A percentile compares a stretch with the other conserved stretches of the same genome.
Conservation (phyloP, 2,888 invertebrate species). For the Rhopalosiphum nymphaeae region DNA sequence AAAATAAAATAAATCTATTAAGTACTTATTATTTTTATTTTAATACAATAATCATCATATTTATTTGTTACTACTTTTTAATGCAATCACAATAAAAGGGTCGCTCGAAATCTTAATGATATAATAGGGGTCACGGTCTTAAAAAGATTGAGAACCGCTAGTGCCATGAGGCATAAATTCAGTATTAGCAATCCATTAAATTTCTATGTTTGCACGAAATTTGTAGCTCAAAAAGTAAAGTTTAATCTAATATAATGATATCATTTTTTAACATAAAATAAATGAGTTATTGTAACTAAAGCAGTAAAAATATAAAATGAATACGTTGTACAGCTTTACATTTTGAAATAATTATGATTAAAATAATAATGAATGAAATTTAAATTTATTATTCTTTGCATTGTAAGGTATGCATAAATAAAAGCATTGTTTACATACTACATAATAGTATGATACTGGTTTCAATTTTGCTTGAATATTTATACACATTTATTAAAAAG, state of each 20-base stretch:
- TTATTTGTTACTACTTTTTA: too few relatives aligned
- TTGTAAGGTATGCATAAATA: neutral
- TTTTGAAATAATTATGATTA: neutral
- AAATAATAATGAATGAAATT: neutral
- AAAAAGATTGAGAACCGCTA: too few relatives aligned
- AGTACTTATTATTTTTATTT: too few relatives aligned
- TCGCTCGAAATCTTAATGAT: too few relatives aligned
- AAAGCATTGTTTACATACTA: neutral
- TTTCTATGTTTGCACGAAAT: neutral
- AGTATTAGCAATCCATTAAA: neutral
- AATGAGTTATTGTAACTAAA: neutral
- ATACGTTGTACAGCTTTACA: neutral
- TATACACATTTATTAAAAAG: neutral
- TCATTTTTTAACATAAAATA: neutral
- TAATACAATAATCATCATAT: too few relatives aligned
- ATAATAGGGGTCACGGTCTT: too few relatives aligned
- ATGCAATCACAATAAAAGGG: too few relatives aligned
- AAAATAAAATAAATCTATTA: too few relatives aligned
- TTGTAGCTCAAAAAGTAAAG: neutral
- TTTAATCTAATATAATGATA: neutral
- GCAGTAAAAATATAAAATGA: neutral
- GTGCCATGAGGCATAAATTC: neutral
- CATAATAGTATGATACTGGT: neutral
- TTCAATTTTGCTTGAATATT: neutral
- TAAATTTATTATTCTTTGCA: neutral